Evolutionary conservation across 2,888 invertebrate genomes (phyloP).

Genomic region (Philhelius pedissequus): DNA sequence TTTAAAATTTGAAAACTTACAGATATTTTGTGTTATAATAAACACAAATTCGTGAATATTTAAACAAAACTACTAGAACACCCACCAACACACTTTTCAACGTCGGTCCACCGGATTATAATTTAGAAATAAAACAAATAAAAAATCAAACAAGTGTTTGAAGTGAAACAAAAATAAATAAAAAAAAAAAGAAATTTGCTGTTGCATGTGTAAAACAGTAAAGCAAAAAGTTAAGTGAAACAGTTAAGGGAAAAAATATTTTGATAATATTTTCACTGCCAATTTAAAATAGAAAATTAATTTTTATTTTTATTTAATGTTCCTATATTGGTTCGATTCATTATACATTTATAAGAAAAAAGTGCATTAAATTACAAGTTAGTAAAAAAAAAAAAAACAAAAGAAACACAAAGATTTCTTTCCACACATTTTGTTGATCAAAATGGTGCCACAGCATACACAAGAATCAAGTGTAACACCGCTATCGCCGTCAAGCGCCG

Average conservation of each 20-base stretch:
- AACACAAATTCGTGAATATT: slow-evolving; percentile 13
- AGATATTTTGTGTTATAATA: slow-evolving; percentile 15
- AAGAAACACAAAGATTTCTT: slow-evolving; percentile 3
- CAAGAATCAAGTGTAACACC: slow-evolving; percentile 72
- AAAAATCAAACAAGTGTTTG: slow-evolving; percentile 30
- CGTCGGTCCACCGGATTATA: slow-evolving; percentile 44
- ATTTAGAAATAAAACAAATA: neutral
- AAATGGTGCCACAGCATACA: slow-evolving; percentile 74
- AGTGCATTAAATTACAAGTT: slow-evolving; percentile 3
- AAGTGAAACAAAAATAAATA: neutral
- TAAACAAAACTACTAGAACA: slow-evolving; percentile 4
- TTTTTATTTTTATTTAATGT: neutral
- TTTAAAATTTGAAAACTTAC: slow-evolving; percentile 9
- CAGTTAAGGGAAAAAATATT: slow-evolving; percentile 14
- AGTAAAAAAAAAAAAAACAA: neutral
- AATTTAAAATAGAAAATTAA: neutral
- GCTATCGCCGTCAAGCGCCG: slow-evolving; percentile 69
- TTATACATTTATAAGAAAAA: slow-evolving; percentile 1
- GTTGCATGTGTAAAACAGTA: slow-evolving; percentile 22
- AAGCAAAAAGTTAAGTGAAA: neutral
- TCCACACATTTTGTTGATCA: slow-evolving; percentile 57
- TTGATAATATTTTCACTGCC: slow-evolving; percentile 6
- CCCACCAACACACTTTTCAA: slow-evolving; percentile 3
- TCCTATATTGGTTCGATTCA: neutral
- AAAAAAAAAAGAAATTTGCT: neutral